Evolutionary conservation across 2,888 invertebrate species (phyloP), one percentile per base, ranked within the genome.

Genomic region (Caenorhabditis sp.): DNA sequence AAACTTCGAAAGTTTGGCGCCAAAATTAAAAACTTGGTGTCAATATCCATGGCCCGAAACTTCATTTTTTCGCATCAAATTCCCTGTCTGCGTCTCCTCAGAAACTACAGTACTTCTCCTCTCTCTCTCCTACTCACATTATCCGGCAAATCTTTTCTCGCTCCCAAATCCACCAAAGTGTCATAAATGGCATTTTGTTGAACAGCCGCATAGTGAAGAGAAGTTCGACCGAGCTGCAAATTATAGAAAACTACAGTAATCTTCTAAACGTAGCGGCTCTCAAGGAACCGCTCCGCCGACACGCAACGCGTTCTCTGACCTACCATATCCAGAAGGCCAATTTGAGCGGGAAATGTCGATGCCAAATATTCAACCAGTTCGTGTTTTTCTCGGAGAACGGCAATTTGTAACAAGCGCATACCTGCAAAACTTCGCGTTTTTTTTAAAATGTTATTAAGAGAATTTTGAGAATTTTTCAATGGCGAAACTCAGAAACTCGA

Each of bases 111-210:
- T 5, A 50, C 50, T 50, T 12, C 36, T 5, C 12, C 8, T n/a
- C 4, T 51, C 21, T 3, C 51, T 23, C 12, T 23, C 19, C 51
- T 3, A 55, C 50, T 31, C 23, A 81, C 84, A 76, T 84, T 80
- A 75, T 86, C 86, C 10, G 62, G 58, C n/a, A 86, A 58, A 49
- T 82, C 68, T 31, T 76, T 73, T 26, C 81, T 64, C 2, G 86
- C 84, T 12, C 86, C 86, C 37, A 81, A 66, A 57, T 86, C 86
- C 23, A 84, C 80, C 43, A 86, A 69, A 21, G 86, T 87, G 61
- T 86, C 86, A 75, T 86, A 86, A 55, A 86, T 86, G 58, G 86
- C 86, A 68, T 86, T 86, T 66, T 81, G 83, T 67, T 86, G 85
- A 1, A 81, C 68, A 17, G 86, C 84, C 5, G 86, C 86, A 76